These are phyloP conservation scores for Bombycilla garrulus DNA, from an alignment of 2,113 vertebrate genomes.

Conservation along the genomic window DNA sequence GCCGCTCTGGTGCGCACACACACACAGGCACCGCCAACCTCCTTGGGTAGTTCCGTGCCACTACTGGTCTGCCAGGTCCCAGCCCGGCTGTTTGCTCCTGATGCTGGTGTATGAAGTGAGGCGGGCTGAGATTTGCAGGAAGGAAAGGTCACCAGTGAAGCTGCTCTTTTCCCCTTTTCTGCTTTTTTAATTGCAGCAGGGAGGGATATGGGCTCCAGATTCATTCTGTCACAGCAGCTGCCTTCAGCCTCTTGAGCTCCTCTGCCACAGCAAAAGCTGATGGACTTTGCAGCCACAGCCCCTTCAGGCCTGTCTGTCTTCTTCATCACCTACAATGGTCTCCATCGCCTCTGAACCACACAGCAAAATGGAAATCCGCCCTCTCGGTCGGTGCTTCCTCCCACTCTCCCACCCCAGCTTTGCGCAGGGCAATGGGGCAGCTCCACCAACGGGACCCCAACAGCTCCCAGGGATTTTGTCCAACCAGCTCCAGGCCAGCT, in stretches of 20 bases:
- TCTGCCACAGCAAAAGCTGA: background rate
- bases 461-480: background rate
- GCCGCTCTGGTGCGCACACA: background rate
- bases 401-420: background rate
- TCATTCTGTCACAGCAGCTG: background rate
- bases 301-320: background rate
- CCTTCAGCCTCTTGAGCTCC: background rate
- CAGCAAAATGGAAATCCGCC: background rate
- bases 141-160: background rate
- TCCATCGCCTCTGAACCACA: background rate
- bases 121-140: background rate
- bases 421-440: background rate
- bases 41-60: conserved; percentile 18
- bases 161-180: background rate
- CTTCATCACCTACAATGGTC: background rate
- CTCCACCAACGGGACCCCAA: background rate
- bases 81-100: conserved; percentile 32
- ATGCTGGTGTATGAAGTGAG: background rate
- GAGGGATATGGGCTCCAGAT: background rate
- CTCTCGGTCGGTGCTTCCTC: background rate
- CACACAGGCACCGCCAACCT: background rate
- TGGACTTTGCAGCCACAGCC: background rate
- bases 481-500: background rate
- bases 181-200: conserved; percentile 28
- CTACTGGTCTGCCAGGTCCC: background rate